A percentile compares a stretch with the other conserved stretches of the same genome.
These are phyloP conservation scores for Heloderma charlesbogerti DNA, from an alignment of 2,113 vertebrate species.

Conservation along the genomic window DNA sequence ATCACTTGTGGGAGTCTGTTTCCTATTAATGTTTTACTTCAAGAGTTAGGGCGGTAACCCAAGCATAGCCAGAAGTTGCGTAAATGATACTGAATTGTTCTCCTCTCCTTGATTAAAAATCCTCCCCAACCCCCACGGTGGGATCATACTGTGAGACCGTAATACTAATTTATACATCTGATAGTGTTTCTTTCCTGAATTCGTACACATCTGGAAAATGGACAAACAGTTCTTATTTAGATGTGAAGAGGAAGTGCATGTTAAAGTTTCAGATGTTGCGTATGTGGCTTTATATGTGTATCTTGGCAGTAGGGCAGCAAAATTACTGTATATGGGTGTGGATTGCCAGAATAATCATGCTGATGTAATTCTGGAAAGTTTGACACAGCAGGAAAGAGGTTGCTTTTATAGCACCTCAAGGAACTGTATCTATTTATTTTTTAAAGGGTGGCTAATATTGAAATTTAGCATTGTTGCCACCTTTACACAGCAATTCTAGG, in stretches of 20 bases:
- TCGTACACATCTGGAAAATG: not conserved
- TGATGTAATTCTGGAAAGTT: conserved; percentile 71
- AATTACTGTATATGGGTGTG: conserved; percentile 56
- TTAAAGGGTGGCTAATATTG: too few relatives aligned
- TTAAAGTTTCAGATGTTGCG: conserved; percentile 6
- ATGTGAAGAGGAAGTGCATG: conserved; percentile 12
- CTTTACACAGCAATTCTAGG: too few relatives aligned
- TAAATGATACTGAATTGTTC: conserved; percentile 15
- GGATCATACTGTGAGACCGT: conserved; percentile 18
- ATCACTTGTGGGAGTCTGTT: not conserved
- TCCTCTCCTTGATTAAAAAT: conserved; percentile 17
- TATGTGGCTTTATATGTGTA: conserved; percentile 39
- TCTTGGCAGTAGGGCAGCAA: conserved; percentile 48
- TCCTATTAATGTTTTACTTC: conserved; percentile 9
- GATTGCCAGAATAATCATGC: conserved; percentile 50
- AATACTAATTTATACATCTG: not conserved
- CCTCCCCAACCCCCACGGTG: not conserved
- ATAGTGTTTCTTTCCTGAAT: conserved; percentile 16
- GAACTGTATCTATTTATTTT: too few relatives aligned
- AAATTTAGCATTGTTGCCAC: too few relatives aligned
- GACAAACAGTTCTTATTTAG: conserved; percentile 14
- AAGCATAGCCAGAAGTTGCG: not conserved
- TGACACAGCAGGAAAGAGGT: conserved; percentile 37
- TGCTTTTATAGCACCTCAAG: not conserved
- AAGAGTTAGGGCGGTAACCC: not conserved